Conservation (phyloP, 1,140 invertebrate genomes). For the Bombyx mori region ASM3026992v2 NC_085116.1:4522001-4522500, state of each 20-base stretch:
- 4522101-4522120: conserved; percentile 25
- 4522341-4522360: conserved; percentile 55
- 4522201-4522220: conserved; percentile 64
- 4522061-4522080: conserved; percentile 54
- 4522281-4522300: conserved; percentile 70
- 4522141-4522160: conserved; percentile 57
- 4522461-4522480: conserved; percentile 54
- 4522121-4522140: conserved; percentile 60
- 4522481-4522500: conserved; percentile 64
- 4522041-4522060: conserved; percentile 12
- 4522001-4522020: too few species aligned
- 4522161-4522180: conserved; percentile 66
- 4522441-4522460: conserved; percentile 62
- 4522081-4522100: conserved; percentile 1
- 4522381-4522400: conserved; percentile 57
- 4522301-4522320: conserved; percentile 58
- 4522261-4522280: conserved; percentile 63
- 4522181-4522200: conserved; percentile 68
- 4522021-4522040: too few species aligned
- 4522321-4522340: conserved; percentile 64
- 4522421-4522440: conserved; percentile 62
- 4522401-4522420: conserved; percentile 68
- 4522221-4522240: conserved; percentile 68
- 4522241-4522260: conserved; percentile 66
- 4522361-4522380: conserved; percentile 55